Conservation (phyloP, 1,140 invertebrate species). For the Papilio xuthus region DNA sequence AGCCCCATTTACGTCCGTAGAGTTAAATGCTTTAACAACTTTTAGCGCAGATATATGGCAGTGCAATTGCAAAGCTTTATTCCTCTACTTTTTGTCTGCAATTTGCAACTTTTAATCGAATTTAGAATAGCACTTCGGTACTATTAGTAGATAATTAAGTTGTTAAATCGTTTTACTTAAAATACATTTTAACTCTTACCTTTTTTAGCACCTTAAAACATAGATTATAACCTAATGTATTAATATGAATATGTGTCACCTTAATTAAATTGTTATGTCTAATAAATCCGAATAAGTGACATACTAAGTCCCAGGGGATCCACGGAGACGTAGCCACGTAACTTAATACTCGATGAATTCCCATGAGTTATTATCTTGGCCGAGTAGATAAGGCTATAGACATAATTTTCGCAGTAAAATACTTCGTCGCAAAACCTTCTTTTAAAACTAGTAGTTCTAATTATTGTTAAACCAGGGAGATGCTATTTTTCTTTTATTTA, state of each 20-base stretch:
- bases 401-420: neutral
- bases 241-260: neutral
- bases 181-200: neutral
- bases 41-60: slow-evolving; percentile 25
- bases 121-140: neutral
- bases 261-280: slow-evolving; percentile 30
- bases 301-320: slow-evolving; percentile 12
- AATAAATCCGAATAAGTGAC: slow-evolving; percentile 37
- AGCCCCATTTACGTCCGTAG: slow-evolving; percentile 30
- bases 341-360: slow-evolving; percentile 40
- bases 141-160: neutral
- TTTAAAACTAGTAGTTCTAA: no score
- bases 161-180: neutral
- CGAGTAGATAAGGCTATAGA: slow-evolving; percentile 30
- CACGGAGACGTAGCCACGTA: slow-evolving; percentile 24
- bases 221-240: neutral
- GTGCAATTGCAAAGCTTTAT: slow-evolving; percentile 17
- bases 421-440: neutral
- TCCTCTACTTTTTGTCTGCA: slow-evolving; percentile 12
- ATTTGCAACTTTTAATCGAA: neutral
- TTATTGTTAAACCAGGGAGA: no score
- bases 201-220: neutral
- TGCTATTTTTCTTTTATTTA: no score
- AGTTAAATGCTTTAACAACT: slow-evolving; percentile 31
- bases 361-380: slow-evolving; percentile 41